Conservation (phyloP, 2,797 vertebrate species). For the Falco concolor region DNA sequence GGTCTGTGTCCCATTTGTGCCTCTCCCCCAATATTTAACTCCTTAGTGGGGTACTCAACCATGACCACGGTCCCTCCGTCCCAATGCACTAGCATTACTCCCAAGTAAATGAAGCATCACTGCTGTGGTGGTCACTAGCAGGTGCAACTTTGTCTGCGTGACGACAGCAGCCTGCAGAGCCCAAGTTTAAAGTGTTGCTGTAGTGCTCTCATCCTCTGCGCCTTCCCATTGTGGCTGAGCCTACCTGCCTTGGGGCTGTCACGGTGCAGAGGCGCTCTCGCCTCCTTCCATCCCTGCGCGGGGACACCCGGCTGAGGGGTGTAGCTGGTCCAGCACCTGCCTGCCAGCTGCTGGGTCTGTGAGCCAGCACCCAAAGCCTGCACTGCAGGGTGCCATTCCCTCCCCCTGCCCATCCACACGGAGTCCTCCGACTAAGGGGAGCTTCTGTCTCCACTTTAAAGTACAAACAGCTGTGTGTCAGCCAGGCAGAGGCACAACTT, state of each 20-base stretch:
- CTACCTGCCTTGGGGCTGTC: not conserved
- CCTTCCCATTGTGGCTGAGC: fast-evolving
- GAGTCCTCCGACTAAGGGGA: not conserved
- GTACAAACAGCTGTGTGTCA: not conserved
- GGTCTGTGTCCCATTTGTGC: not conserved
- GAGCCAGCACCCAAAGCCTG: not conserved
- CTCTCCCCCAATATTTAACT: not conserved
- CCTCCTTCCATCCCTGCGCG: not conserved
- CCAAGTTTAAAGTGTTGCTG: not conserved
- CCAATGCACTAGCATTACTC: not conserved
- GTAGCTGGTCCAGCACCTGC: not conserved
- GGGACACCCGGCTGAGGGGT: not conserved
- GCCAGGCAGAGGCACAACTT: not conserved
- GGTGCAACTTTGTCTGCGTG: not conserved
- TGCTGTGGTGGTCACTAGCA: not conserved
- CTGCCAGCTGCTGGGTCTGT: fast-evolving
- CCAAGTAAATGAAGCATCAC: not conserved
- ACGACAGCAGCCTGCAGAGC: not conserved
- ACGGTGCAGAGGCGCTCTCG: not conserved
- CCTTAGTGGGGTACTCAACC: not conserved
- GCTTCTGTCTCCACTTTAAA: not conserved
- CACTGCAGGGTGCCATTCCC: not conserved
- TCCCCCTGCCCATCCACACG: not conserved
- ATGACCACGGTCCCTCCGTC: not conserved
- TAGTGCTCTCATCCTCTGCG: not conserved